Evolutionary conservation across 2,113 vertebrate species (phyloP).

Genomic region (Arothron firmamentum): DNA sequence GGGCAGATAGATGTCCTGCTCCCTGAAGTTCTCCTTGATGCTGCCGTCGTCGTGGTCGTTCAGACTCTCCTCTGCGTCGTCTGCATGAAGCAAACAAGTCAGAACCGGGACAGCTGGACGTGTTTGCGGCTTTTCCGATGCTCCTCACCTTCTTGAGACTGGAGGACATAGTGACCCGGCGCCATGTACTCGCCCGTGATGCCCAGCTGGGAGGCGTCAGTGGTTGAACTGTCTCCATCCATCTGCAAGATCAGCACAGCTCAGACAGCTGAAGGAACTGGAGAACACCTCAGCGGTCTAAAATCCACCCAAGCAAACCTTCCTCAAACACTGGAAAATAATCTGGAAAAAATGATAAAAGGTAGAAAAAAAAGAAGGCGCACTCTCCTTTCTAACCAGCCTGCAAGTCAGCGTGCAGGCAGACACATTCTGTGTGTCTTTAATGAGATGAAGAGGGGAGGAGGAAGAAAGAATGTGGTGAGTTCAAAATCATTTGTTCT

Average conservation of each 20-base stretch:
- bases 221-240: slow-evolving; percentile 94
- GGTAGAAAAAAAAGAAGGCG: too few species aligned
- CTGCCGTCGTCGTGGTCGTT: slow-evolving; percentile 94
- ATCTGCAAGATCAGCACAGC: slow-evolving; percentile 72
- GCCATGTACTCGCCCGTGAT: slow-evolving; percentile 94
- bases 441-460: background rate
- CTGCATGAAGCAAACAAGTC: slow-evolving; percentile 40
- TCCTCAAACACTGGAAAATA: background rate
- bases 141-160: slow-evolving; percentile 89
- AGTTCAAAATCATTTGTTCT: too few species aligned
- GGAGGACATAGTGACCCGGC: slow-evolving; percentile 91
- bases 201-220: slow-evolving; percentile 93
- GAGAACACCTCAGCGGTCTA: background rate
- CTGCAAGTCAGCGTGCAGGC: too few species aligned
- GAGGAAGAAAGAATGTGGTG: background rate
- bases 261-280: background rate
- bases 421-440: background rate
- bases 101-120: too few species aligned
- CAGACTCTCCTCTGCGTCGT: slow-evolving; percentile 87
- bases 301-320: too few species aligned
- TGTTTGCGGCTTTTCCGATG: background rate
- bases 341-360: background rate
- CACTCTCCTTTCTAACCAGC: too few species aligned
- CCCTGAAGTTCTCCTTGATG: slow-evolving; percentile 94
- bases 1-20: slow-evolving; percentile 98